Evolutionary conservation across 1,140 invertebrate genomes (phyloP).

Genomic region (Probaryconus sp.): DNA sequence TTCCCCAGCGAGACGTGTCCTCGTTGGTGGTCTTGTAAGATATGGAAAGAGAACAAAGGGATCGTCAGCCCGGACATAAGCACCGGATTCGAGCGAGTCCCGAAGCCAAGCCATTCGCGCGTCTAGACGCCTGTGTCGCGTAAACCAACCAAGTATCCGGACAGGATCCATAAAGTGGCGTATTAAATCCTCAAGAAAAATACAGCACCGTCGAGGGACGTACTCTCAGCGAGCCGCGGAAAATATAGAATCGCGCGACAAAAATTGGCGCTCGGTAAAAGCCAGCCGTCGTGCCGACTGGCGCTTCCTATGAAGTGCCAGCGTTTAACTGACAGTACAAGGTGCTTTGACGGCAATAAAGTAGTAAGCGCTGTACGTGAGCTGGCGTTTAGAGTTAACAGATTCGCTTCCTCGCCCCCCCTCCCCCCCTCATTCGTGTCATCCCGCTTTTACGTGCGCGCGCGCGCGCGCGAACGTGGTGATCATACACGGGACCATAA

Average conservation of each 20-base stretch:
- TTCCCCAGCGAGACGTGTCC: slow-evolving; percentile 2
- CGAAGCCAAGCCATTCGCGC: slow-evolving; percentile 37
- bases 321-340: slow-evolving; percentile 61
- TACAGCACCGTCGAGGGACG: slow-evolving; percentile 22
- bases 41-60: slow-evolving; percentile 47
- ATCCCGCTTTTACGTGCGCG: slow-evolving; percentile 12
- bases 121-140: slow-evolving; percentile 51
- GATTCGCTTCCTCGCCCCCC: slow-evolving; percentile 33
- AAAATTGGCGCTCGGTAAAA: slow-evolving; percentile 47
- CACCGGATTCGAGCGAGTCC: slow-evolving; percentile 35
- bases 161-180: slow-evolving; percentile 55
- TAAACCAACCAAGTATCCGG: slow-evolving; percentile 44
- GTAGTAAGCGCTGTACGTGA: slow-evolving; percentile 50
- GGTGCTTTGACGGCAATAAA: slow-evolving; percentile 63
- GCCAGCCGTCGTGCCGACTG: slow-evolving; percentile 33
- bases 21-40: slow-evolving; percentile 49
- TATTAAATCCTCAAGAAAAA: slow-evolving; percentile 55
- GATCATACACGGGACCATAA: slow-evolving; percentile 65
- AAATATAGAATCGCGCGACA: slow-evolving; percentile 48
- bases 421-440: neutral
- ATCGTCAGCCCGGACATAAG: slow-evolving; percentile 30
- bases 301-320: slow-evolving; percentile 56
- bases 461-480: slow-evolving; percentile 31
- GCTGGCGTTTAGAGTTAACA: slow-evolving; percentile 56
- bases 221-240: slow-evolving; percentile 20